Conservation (phyloP, 2,888 invertebrate species). For the Microctonus brassicae region DNA sequence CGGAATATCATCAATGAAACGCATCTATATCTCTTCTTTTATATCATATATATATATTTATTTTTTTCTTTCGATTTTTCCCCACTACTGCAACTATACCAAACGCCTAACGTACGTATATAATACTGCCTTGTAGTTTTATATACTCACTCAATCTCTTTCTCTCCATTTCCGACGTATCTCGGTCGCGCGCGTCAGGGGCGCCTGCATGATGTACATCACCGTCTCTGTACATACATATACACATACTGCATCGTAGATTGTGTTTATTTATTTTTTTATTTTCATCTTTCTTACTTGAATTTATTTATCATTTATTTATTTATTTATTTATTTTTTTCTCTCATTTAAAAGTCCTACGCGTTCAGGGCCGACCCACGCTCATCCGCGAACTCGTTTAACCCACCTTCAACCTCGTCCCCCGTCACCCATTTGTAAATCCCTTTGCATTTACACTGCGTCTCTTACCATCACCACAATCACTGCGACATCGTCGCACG, state of each 20-base stretch:
- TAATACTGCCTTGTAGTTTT: not conserved
- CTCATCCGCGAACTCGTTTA: constrained; percentile 42
- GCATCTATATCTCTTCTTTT: not conserved
- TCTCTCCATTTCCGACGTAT: constrained; percentile 3
- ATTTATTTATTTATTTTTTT: not conserved
- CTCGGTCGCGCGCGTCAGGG: not conserved
- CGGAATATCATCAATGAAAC: constrained; percentile 9
- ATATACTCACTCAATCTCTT: not conserved
- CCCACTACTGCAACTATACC: not conserved
- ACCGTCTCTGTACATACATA: not conserved
- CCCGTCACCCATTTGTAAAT: constrained; percentile 45
- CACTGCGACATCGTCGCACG: constrained; percentile 18
- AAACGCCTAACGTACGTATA: no score
- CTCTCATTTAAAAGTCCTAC: constrained; percentile 42
- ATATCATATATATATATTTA: constrained; percentile 17
- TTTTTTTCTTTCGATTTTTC: constrained; percentile 15
- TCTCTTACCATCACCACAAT: constrained; percentile 34
- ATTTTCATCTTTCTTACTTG: not conserved
- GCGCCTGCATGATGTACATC: not conserved
- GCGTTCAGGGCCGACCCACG: constrained; percentile 57
- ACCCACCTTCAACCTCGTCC: constrained; percentile 69
- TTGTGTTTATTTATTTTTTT: not conserved
- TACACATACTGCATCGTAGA: not conserved
- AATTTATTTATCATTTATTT: not conserved
- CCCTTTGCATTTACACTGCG: constrained; percentile 43